phyloP scores from a whole-genome alignment of 1,140 invertebrate species.

The Caenorhabditis inopinata region DNA sequence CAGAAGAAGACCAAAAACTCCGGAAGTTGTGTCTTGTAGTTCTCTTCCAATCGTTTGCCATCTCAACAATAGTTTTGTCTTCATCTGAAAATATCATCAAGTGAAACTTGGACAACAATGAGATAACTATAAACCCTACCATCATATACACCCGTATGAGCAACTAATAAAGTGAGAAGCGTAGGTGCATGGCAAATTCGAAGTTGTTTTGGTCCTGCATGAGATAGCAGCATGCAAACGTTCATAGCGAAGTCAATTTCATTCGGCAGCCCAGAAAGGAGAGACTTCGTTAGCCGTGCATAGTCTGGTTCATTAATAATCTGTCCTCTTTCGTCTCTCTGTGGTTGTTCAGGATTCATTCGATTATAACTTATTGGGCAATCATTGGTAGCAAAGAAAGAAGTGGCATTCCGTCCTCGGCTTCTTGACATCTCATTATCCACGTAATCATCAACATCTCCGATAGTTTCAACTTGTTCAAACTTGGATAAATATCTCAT shows the following conservation, averaged over 20 bases:
- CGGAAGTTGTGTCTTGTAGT: constrained; percentile 56
- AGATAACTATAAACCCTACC: constrained; percentile 70
- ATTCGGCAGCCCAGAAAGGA: constrained; percentile 90
- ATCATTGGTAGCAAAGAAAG: constrained; percentile 39
- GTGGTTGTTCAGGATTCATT: background rate
- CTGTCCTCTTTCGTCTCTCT: constrained; percentile 31
- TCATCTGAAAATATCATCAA: constrained; percentile 55
- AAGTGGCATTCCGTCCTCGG: constrained; percentile 39
- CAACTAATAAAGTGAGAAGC: constrained; percentile 82
- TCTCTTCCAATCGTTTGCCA: constrained; percentile 44
- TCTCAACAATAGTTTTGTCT: constrained; percentile 47
- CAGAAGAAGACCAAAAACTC: constrained; percentile 66
- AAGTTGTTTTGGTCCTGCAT: constrained; percentile 84
- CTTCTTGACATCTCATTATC: constrained; percentile 54
- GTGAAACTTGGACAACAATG: constrained; percentile 16
- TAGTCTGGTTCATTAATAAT: constrained; percentile 69
- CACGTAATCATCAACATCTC: constrained; percentile 58
- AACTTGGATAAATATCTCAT: constrained; percentile 62
- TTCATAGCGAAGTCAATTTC: constrained; percentile 93
- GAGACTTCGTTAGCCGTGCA: constrained; percentile 81
- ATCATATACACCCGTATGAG: constrained; percentile 87
- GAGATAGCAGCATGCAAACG: constrained; percentile 88
- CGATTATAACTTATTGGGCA: constrained; percentile 17
- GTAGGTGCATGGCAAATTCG: constrained; percentile 80
- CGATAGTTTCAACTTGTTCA: constrained; percentile 58